Evolutionary conservation across 2,113 vertebrate species (phyloP).

Genomic region (Bubo blakistoni): DNA sequence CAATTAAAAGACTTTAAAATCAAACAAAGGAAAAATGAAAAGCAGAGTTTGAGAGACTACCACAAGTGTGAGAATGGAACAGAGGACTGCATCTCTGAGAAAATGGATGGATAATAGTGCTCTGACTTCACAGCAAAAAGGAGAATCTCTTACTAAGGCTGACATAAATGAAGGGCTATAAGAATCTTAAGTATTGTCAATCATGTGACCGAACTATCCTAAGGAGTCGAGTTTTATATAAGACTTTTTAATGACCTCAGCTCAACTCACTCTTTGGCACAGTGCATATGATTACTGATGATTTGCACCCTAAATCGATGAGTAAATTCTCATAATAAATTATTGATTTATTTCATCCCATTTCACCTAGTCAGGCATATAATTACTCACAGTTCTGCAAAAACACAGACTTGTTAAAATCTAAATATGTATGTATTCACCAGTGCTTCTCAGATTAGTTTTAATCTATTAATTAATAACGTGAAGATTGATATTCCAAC

Average conservation of each 20-base stretch:
- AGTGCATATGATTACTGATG: not conserved
- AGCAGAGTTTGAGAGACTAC: not conserved
- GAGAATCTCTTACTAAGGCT: not conserved
- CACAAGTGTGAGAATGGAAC: not conserved
- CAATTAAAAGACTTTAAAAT: not conserved
- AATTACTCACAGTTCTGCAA: slow-evolving; percentile 31
- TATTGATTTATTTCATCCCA: slow-evolving; percentile 29
- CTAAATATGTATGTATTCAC: not conserved
- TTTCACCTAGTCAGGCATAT: slow-evolving; percentile 33
- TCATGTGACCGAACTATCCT: not conserved
- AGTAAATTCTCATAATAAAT: slow-evolving; percentile 52
- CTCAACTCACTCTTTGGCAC: not conserved
- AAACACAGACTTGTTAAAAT: slow-evolving; percentile 20
- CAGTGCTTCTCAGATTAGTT: slow-evolving; percentile 14
- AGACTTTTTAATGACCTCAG: slow-evolving; percentile 26
- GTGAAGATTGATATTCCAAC: slow-evolving; percentile 13
- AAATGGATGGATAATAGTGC: not conserved
- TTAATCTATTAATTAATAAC: slow-evolving; percentile 4
- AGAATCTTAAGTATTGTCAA: slow-evolving; percentile 1
- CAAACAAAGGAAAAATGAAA: not conserved
- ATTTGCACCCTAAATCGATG: slow-evolving; percentile 31
- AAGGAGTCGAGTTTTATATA: not conserved
- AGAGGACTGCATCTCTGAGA: not conserved
- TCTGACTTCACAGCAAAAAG: not conserved
- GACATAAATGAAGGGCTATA: not conserved